Percentiles rank a stretch among this genome's conserved stretches.
Conservation (phyloP, 2,888 invertebrate genomes). For the Caenorhabditis sp. region DNA sequence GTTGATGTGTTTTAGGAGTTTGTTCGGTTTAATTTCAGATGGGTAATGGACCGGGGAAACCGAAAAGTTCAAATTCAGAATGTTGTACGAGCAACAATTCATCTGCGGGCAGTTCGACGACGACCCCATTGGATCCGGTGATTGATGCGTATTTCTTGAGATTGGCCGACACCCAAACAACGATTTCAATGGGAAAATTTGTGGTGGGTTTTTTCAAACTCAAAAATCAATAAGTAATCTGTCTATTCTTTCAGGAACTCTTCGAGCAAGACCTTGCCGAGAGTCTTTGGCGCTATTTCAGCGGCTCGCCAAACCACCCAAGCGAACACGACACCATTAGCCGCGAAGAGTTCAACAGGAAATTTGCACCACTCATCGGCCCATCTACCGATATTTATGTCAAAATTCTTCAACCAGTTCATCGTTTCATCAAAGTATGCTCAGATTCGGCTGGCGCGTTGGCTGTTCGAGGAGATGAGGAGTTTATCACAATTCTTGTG, state of each 20-base stretch:
- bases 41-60: slow-evolving; percentile 33
- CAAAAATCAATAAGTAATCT: background rate
- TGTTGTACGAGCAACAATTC: slow-evolving; percentile 4
- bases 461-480: slow-evolving; percentile 46
- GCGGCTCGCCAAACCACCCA: background rate
- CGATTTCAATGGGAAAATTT: background rate
- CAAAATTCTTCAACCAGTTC: slow-evolving; percentile 47
- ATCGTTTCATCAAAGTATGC: slow-evolving; percentile 55
- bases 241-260: slow-evolving; percentile 16
- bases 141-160: slow-evolving; percentile 14
- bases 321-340: slow-evolving; percentile 3
- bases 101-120: background rate
- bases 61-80: background rate
- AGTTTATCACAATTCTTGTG: slow-evolving; percentile 44
- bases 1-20: background rate
- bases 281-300: slow-evolving; percentile 40
- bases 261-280: slow-evolving; percentile 45
- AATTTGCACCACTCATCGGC: slow-evolving; percentile 23
- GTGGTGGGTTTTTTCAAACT: background rate
- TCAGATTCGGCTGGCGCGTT: slow-evolving; percentile 50
- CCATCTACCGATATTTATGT: slow-evolving; percentile 44
- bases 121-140: slow-evolving; percentile 5
- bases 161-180: slow-evolving; percentile 10
- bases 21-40: slow-evolving; percentile 23
- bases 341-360: slow-evolving; percentile 13